Evolutionary conservation across 2,113 vertebrate genomes (phyloP).

Genomic region (Saguinus imperator): DNA sequence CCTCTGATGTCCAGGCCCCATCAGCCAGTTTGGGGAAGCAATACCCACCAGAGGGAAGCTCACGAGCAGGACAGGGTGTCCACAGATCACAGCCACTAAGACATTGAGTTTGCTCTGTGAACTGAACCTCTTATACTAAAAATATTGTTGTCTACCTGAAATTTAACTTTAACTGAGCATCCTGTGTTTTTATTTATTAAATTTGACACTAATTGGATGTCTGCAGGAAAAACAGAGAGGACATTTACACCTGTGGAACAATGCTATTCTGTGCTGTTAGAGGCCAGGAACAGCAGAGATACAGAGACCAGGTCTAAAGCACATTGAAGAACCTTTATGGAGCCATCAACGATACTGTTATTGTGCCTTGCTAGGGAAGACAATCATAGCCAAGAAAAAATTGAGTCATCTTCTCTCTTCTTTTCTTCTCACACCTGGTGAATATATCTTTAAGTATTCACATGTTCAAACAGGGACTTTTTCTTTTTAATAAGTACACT

Average conservation of each 20-base stretch:
- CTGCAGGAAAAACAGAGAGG: background rate
- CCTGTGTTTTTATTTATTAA: background rate
- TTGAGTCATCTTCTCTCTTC: background rate
- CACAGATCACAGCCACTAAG: background rate
- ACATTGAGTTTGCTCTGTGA: background rate
- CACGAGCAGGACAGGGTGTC: background rate
- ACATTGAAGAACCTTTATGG: background rate
- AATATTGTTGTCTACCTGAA: background rate
- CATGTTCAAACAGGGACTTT: background rate
- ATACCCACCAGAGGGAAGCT: background rate
- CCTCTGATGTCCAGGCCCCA: background rate
- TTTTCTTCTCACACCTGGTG: background rate
- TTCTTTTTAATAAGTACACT: background rate
- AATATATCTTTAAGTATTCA: background rate
- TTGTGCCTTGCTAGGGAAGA: background rate
- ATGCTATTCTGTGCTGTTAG: background rate
- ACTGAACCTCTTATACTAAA: background rate
- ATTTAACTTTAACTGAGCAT: background rate
- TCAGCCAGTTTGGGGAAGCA: background rate
- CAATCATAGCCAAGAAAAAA: background rate
- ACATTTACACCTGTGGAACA: background rate
- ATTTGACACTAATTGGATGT: background rate
- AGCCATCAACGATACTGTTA: background rate
- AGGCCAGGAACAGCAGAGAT: background rate
- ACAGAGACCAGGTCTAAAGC: background rate